Evolutionary conservation across 2,113 vertebrate genomes (phyloP), one percentile per base, ranked within the genome.

Genomic region (Glaucidium brasilianum): DNA sequence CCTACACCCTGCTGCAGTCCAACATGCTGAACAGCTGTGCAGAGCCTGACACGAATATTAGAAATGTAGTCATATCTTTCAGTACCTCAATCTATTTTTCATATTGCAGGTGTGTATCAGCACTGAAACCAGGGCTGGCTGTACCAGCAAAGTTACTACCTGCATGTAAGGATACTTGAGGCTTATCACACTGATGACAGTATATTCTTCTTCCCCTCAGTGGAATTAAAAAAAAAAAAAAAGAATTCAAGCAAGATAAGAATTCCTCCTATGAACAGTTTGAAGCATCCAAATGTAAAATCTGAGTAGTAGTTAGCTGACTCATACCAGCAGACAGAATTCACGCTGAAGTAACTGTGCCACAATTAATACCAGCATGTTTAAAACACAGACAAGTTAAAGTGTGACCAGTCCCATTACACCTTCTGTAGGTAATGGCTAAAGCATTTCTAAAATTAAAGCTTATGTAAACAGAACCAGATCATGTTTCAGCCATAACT

Each of bases 91-190:
- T 49, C 64, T 83, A 15, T 41, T 92, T 91, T 85, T 58, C 12
- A 0, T 23, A 49, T 35, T 58, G 45, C 5, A 19, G 27, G 37
- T 89, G 37, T 6, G 19, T 26, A 62, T 1, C 3, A 1, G 55
- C 10, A 7, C 32, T 34, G 69, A 75, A 94, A 64, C 21, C 20
- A 35, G 23, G 11, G 41, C n/a, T 91, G 34, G 56, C 27, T 60
- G 4, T 4, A 35, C 7, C 11, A 79, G 30, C 41, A 45, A 58
- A 43, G 2, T 12, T 32, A 63, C 12, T 35, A 62, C 25, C 29
- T 41, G 32, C 49, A 21, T 0, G 5, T 12, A 39, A 39, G 27
- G 22, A 78, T 60, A 52, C 25, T 11, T 21, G 9, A 58, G 39
- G 43, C 56, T 90, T 72, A 67, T 39, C 34, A 18, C 22, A 22